These are phyloP conservation scores for Telmatochromis brachygnathus DNA, from an alignment of 2,113 vertebrate genomes.

Conservation along the genomic window DNA sequence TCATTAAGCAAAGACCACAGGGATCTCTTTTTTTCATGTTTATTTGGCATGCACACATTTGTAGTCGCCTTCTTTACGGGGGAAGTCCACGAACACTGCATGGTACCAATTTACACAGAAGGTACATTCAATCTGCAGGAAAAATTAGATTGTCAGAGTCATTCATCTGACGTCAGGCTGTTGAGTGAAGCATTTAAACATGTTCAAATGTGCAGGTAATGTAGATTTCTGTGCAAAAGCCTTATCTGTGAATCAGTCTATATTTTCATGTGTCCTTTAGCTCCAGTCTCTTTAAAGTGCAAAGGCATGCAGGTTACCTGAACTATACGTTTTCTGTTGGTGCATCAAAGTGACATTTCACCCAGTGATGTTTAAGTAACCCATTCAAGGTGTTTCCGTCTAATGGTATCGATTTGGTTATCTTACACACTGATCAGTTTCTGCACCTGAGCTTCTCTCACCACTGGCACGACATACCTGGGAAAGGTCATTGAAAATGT, in stretches of 20 bases:
- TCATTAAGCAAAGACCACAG: background rate
- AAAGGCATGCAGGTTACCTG: background rate
- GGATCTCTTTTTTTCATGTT: background rate
- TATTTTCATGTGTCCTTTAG: background rate
- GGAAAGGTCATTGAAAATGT: background rate
- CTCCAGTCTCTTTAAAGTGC: background rate
- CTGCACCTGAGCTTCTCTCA: background rate
- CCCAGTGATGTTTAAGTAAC: background rate
- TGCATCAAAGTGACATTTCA: background rate
- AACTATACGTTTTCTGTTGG: background rate
- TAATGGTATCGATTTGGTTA: background rate
- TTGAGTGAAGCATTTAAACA: background rate
- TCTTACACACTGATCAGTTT: background rate
- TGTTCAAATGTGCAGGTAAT: background rate
- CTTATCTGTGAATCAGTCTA: background rate
- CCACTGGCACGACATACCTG: background rate
- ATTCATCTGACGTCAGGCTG: background rate
- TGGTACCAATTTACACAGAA: background rate
- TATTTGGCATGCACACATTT: background rate
- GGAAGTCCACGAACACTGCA: fast-evolving
- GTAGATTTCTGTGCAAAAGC: background rate
- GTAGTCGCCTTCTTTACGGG: background rate
- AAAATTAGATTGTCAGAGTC: background rate
- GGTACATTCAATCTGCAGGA: background rate
- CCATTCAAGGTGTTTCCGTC: background rate